A percentile compares a stretch with the other conserved stretches of the same genome.
phyloP scores from a whole-genome alignment of 2,797 vertebrate species.

The Syndactyla subalaris region DNA sequence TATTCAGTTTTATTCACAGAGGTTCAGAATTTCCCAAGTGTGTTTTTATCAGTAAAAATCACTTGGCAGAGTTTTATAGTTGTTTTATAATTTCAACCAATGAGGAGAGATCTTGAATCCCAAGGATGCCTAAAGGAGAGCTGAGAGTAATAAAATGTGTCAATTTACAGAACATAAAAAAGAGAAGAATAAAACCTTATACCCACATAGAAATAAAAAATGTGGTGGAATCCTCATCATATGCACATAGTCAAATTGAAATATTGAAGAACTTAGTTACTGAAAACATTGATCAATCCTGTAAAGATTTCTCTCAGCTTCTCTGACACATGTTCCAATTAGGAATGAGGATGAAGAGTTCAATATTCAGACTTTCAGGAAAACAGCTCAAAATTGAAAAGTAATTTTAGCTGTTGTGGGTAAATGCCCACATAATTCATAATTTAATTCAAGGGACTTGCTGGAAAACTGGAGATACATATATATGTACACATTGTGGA shows the following conservation, averaged over 20 bases:
- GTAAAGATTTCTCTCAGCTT: neutral
- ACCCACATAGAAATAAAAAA: neutral
- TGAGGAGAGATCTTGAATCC: neutral
- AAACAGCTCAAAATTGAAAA: neutral
- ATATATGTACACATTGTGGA: neutral
- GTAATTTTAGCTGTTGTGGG: neutral
- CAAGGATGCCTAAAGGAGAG: neutral
- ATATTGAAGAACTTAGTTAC: neutral
- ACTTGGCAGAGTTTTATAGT: neutral
- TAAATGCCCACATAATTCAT: neutral
- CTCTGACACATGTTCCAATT: neutral
- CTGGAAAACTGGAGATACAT: neutral
- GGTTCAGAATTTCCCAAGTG: neutral
- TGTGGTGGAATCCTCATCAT: neutral
- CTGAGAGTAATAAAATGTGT: neutral
- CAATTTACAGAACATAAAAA: neutral
- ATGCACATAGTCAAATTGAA: neutral
- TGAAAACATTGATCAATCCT: neutral
- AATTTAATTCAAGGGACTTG: neutral
- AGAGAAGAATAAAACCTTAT: neutral
- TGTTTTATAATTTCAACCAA: neutral
- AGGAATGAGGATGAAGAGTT: neutral
- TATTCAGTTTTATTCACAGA: neutral
- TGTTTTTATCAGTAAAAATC: neutral
- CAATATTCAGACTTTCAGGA: neutral